Evolutionary conservation across 1,140 invertebrate species (phyloP), one percentile per base, ranked within the genome.

Genomic region (silkworm (Bombyx mori)): DNA sequence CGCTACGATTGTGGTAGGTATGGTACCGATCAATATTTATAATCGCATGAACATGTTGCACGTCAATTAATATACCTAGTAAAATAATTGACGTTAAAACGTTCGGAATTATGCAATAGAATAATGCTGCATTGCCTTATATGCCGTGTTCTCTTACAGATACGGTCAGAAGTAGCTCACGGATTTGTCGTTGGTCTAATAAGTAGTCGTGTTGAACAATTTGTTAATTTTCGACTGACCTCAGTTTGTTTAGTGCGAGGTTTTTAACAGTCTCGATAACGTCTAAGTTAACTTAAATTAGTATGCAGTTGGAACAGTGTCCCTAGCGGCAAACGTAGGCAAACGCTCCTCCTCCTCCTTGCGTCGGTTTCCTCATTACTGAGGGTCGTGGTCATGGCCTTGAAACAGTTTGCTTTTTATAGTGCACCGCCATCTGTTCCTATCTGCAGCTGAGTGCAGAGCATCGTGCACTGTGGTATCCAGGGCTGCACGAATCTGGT

Each of bases 11-110:
- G 45, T 47, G 52, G 53, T 50, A 50, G 48, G 53, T 50, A 50
- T 8, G 8, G 22, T 26, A 51, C 50, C 50, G 62, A 68, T 77
- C 55, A 75, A 79, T 73, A 78, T 79, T 77, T 73, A 73, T 79
- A 75, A 76, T 74, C 68, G 65, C 63, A 64, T 58, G 57, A 58
- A 71, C 66, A 70, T 76, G 65, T 77, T 74, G 73, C 65, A 80
- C 72, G 79, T 86, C 80, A 86, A 86, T 83, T 81, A 83, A 77
- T 73, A 18, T 18, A 18, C 12, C 54, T 58, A 69, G 66, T 60
- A 71, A 73, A 75, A 74, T 86, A 82, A 86, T 82, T 85, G 76
- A 77, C 73, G 62, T 83, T 72, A 79, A 82, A 80, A 75, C 61
- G 61, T 69, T 66, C 56, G 65, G 68, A 68, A 77, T 71, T 74